Evolutionary conservation across 2,888 invertebrate genomes (phyloP), one percentile per base, ranked within the genome.

Genomic region (Caenorhabditis afra): DNA sequence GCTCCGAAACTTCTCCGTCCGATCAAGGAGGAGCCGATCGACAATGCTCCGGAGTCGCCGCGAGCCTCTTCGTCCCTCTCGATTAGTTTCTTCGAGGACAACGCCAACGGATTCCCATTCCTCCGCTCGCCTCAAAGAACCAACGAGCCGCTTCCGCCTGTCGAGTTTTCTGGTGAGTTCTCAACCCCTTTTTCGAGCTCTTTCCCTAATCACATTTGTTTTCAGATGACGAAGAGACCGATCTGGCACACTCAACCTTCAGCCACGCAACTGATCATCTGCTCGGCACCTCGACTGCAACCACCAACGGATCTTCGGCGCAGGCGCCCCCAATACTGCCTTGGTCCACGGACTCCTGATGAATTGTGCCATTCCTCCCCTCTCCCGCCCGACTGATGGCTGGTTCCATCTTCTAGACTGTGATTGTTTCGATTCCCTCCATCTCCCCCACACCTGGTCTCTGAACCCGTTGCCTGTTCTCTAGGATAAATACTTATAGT

Each of bases 91-190:
- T 65, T 79, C 22, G 79, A 74, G 10, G 79, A 75, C 53, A 66
- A 65, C 37, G 20, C 47, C 14, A 66, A 67, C 57, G 71, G 53
- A 29, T 62, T 58, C 14, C 35, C 65, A 18, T 77, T 79, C 50
- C 53, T 71, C 8, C 55, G 47, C 1, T 79, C 79, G 1, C 79
- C 79, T 11, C 50, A 59, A n/a, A 20, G 58, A 11, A 66, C 61
- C 3, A 52, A 49, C 49, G 82, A 78, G 20, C 71, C 74, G 14
- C 58, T 82, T 1, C 82, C 82, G 44, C 53, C 49, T 67, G 76
- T 82, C 23, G 74, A 71, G 35, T 82, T 80, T 75, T 82, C 82
- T 10, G 82, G 82, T 80, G 20, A 61, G 61, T 61, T 10, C 18
- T n/a, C n/a, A n/a, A n/a, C n/a, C 20, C 23, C n/a, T 49, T 20